phyloP scores from a whole-genome alignment of 2,797 vertebrate genomes.

The Cryptoprocta ferox region DNA sequence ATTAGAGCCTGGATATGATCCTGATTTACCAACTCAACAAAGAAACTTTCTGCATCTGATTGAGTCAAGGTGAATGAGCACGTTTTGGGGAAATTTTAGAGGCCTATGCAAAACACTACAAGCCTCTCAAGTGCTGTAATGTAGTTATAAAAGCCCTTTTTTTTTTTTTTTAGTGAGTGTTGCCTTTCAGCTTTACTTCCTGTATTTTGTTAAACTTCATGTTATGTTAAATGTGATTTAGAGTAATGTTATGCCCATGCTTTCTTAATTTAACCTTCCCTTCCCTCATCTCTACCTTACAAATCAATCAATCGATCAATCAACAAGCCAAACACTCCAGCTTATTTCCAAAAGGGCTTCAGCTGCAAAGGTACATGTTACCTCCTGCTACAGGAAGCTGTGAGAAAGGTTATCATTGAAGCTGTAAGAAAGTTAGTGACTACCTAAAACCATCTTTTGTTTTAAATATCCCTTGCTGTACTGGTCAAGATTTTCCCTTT shows the following conservation, averaged over 20 bases:
- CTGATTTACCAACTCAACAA: background rate
- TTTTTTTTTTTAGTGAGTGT: too few species aligned
- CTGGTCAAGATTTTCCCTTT: background rate
- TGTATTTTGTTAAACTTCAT: slow-evolving; percentile 4
- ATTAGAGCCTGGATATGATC: background rate
- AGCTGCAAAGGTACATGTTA: background rate
- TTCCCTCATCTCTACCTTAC: background rate
- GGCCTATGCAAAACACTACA: background rate
- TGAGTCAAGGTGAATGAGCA: background rate
- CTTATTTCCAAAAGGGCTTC: background rate
- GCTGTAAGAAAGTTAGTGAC: background rate
- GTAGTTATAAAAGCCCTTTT: background rate
- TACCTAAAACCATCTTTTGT: slow-evolving; percentile 13
- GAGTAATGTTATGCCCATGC: background rate
- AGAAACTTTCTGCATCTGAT: background rate
- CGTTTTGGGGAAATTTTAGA: background rate
- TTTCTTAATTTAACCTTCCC: background rate
- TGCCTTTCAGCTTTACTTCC: background rate
- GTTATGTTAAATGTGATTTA: slow-evolving; percentile 33
- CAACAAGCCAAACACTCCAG: background rate
- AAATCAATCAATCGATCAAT: too few species aligned
- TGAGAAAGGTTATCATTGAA: too few species aligned
- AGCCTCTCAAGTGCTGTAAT: background rate
- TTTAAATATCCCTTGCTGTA: slow-evolving; percentile 25
- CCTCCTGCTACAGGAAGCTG: background rate